phyloP scores from a whole-genome alignment of 2,888 invertebrate species.

The Phorcus lineatus region DNA sequence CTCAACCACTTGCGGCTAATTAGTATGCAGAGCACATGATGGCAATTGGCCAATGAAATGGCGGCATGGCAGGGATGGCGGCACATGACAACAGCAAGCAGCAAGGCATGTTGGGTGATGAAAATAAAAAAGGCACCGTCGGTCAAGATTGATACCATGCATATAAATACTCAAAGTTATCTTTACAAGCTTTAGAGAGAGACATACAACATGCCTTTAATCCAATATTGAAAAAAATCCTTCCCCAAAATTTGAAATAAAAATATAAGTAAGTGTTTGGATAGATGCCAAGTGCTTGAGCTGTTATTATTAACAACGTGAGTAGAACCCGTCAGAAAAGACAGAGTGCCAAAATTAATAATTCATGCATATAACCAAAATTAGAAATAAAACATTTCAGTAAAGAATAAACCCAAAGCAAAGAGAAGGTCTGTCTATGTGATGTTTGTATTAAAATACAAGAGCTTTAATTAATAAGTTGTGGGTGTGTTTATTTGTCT shows the following conservation, averaged over 20 bases:
- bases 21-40: slow-evolving; percentile 75
- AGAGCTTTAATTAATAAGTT: slow-evolving; percentile 5
- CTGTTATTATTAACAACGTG: slow-evolving; percentile 17
- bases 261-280: slow-evolving; percentile 18
- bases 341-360: slow-evolving; percentile 25
- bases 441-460: neutral
- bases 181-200: slow-evolving; percentile 23
- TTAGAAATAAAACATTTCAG: slow-evolving; percentile 18
- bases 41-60: slow-evolving; percentile 74
- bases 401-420: slow-evolving; percentile 20
- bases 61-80: slow-evolving; percentile 75
- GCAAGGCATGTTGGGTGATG: slow-evolving; percentile 76
- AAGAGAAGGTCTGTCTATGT: slow-evolving; percentile 11
- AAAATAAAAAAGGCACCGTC: slow-evolving; percentile 75
- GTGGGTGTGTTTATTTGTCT: slow-evolving; percentile 1
- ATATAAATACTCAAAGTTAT: slow-evolving; percentile 43
- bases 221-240: slow-evolving; percentile 14
- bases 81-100: slow-evolving; percentile 77
- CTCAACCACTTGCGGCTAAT: slow-evolving; percentile 76
- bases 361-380: slow-evolving; percentile 22
- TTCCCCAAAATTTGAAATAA: slow-evolving; percentile 21
- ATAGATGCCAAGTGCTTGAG: slow-evolving; percentile 19
- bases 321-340: slow-evolving; percentile 18
- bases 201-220: slow-evolving; percentile 21
- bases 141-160: slow-evolving; percentile 71